Conservation (phyloP, 2,797 vertebrate species). For the Poeciliopsis infans region DNA sequence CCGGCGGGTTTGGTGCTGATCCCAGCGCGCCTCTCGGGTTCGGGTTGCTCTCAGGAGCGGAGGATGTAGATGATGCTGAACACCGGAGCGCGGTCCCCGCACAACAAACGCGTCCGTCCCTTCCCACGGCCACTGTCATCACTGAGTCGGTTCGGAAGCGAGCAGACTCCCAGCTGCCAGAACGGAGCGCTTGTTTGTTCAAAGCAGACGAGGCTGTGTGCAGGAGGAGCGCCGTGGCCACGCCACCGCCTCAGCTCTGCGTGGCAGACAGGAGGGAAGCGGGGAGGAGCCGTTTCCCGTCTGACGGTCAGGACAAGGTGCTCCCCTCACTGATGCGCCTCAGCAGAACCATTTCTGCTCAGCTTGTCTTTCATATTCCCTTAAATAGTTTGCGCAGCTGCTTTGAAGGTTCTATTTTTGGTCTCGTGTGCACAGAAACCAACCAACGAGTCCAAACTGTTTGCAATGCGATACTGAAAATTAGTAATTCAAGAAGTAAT, state of each 20-base stretch:
- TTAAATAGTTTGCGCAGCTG: not conserved
- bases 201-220: constrained; percentile 47
- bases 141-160: constrained; percentile 76
- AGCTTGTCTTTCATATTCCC: not conserved
- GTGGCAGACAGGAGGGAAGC: constrained; percentile 47
- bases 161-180: constrained; percentile 45
- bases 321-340: constrained; percentile 37
- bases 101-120: constrained; percentile 53
- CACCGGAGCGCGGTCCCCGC: constrained; percentile 57
- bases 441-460: not conserved
- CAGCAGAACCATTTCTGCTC: not conserved
- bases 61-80: constrained; percentile 42
- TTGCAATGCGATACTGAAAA: not conserved
- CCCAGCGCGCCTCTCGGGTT: constrained; percentile 51
- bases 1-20: constrained; percentile 40
- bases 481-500: not conserved
- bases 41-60: constrained; percentile 56
- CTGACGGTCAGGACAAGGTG: constrained; percentile 74
- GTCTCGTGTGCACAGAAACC: not conserved
- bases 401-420: not conserved
- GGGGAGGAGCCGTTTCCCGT: constrained; percentile 73
- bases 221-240: constrained; percentile 49
- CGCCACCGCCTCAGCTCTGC: constrained; percentile 40
- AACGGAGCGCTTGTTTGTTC: constrained; percentile 47
- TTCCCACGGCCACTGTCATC: constrained; percentile 77